These are phyloP conservation scores for Trichogramma pretiosum DNA, from an alignment of 1,140 invertebrate genomes.

Conservation along the genomic window DNA sequence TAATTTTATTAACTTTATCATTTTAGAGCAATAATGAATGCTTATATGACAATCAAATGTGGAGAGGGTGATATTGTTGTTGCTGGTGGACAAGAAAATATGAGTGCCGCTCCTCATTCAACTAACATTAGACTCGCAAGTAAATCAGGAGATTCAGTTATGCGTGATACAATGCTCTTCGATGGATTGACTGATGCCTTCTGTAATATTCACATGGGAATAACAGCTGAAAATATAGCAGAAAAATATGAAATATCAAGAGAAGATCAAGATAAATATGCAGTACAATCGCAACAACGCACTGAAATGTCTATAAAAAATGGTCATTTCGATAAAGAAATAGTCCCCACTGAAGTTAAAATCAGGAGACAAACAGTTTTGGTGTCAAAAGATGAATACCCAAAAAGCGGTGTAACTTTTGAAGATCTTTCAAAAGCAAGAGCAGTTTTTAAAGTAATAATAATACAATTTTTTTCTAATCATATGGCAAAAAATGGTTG, in stretches of 20 bases:
- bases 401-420: slow-evolving; percentile 51
- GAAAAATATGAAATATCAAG: slow-evolving; percentile 60
- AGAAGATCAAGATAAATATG: slow-evolving; percentile 68
- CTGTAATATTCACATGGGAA: slow-evolving; percentile 71
- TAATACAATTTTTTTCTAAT: not conserved
- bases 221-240: slow-evolving; percentile 77
- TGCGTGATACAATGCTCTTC: slow-evolving; percentile 62
- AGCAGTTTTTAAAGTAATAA: slow-evolving; percentile 55
- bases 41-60: slow-evolving; percentile 59
- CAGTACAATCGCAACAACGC: slow-evolving; percentile 63
- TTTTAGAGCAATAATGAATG: slow-evolving; percentile 59
- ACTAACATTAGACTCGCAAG: slow-evolving; percentile 55
- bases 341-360: slow-evolving; percentile 53
- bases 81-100: slow-evolving; percentile 78
- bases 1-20: slow-evolving; percentile 12
- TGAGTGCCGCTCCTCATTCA: slow-evolving; percentile 72
- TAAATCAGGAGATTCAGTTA: slow-evolving; percentile 59
- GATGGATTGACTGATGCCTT: slow-evolving; percentile 81
- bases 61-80: slow-evolving; percentile 66
- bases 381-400: slow-evolving; percentile 61
- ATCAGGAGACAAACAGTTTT: slow-evolving; percentile 45
- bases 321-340: slow-evolving; percentile 65
- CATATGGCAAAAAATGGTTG: no score
- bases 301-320: slow-evolving; percentile 54
- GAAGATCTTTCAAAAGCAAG: slow-evolving; percentile 54